Evolutionary conservation across 1,140 invertebrate species (phyloP).

Genomic region (Trichogramma pretiosum): DNA sequence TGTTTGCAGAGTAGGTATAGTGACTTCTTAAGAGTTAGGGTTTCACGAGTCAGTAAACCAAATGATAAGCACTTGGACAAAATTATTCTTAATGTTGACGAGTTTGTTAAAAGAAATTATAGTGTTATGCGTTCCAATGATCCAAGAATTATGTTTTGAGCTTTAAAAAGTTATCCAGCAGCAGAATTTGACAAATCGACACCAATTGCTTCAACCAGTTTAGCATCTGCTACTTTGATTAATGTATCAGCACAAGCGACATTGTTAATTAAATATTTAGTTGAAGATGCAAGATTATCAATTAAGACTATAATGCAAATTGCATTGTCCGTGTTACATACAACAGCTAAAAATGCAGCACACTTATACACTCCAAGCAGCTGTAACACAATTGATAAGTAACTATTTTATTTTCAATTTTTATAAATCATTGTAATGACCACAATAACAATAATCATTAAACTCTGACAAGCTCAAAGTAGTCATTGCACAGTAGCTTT

Average conservation of each 20-base stretch:
- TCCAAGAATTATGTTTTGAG: slow-evolving; percentile 84
- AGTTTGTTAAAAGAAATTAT: slow-evolving; percentile 87
- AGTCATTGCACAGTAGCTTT: slow-evolving; percentile 54
- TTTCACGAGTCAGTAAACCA: slow-evolving; percentile 88
- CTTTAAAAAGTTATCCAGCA: slow-evolving; percentile 79
- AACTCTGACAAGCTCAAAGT: slow-evolving; percentile 54
- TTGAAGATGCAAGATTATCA: slow-evolving; percentile 56
- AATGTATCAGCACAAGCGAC: slow-evolving; percentile 81
- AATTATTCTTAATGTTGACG: slow-evolving; percentile 92
- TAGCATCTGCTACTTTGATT: slow-evolving; percentile 80
- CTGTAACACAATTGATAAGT: slow-evolving; percentile 56
- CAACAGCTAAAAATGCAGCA: slow-evolving; percentile 65
- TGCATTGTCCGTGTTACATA: slow-evolving; percentile 64
- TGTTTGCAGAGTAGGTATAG: slow-evolving; percentile 84
- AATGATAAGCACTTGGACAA: slow-evolving; percentile 95
- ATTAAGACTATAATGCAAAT: slow-evolving; percentile 73
- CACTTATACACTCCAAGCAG: slow-evolving; percentile 71
- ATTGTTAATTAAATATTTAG: slow-evolving; percentile 45
- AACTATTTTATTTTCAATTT: slow-evolving; percentile 5
- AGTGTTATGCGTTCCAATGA: slow-evolving; percentile 96
- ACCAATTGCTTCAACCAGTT: slow-evolving; percentile 76
- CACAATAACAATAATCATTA: slow-evolving; percentile 19
- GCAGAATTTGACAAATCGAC: slow-evolving; percentile 80
- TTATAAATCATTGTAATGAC: not conserved
- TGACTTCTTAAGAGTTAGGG: slow-evolving; percentile 88